Percentiles rank a stretch among this genome's conserved stretches.
These are phyloP conservation scores for Luidia sarsii DNA, from an alignment of 53 echinoderm and acorn worm species.

Conservation along the genomic window DNA sequence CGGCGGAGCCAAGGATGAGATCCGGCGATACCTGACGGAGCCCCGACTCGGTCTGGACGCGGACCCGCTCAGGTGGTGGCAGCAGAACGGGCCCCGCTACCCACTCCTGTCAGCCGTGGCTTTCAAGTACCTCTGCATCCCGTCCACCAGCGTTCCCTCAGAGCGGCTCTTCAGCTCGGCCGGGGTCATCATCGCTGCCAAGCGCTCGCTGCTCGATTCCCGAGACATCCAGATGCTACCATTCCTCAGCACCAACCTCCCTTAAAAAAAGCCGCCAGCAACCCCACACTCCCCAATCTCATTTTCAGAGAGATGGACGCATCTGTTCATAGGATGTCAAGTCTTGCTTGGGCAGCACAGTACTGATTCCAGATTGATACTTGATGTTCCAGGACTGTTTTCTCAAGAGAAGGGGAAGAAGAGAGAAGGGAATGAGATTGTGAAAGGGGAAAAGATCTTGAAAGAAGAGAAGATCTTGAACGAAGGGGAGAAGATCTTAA, in stretches of 20 bases:
- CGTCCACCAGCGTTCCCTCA: conserved; percentile 45
- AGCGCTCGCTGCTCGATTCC: conserved; percentile 37
- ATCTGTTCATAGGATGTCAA: too few relatives aligned
- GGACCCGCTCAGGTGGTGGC: conserved; percentile 51
- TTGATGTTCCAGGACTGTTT: too few relatives aligned
- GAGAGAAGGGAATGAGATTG: too few relatives aligned
- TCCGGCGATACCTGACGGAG: conserved; percentile 45
- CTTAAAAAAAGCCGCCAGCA: too few relatives aligned
- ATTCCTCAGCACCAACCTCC: conserved; percentile 36
- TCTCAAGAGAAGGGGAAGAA: too few relatives aligned
- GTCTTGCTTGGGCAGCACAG: too few relatives aligned
- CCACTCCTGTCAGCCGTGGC: conserved; percentile 39
- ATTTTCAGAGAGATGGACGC: too few relatives aligned
- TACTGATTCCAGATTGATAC: too few relatives aligned
- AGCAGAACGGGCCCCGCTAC: conserved; percentile 45
- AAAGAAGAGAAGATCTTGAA: too few relatives aligned
- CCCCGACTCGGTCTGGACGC: conserved; percentile 45
- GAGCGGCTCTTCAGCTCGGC: conserved; percentile 37
- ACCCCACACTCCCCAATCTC: too few relatives aligned
- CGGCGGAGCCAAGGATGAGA: conserved; percentile 41
- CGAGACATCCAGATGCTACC: conserved; percentile 38
- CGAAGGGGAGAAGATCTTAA: too few relatives aligned
- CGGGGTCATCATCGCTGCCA: conserved; percentile 29
- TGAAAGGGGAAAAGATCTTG: too few relatives aligned
- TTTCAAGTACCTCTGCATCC: conserved; percentile 52